Evolutionary conservation across 2,888 invertebrate species (phyloP), one percentile per base, ranked within the genome.

Genomic region (Drosophila buzzatii): DNA sequence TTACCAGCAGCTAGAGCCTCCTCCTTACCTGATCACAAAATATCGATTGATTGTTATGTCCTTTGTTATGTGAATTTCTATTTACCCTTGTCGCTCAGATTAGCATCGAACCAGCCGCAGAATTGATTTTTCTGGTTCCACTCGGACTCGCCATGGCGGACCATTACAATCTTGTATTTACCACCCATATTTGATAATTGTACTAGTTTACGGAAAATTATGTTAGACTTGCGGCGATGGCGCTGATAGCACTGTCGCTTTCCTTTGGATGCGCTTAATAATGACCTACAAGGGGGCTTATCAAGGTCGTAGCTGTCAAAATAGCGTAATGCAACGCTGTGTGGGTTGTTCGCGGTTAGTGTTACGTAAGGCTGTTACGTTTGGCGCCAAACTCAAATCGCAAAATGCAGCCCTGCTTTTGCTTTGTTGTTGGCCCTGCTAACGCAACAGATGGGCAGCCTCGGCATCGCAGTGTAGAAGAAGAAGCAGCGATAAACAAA

Each of bases 51-150:
- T n/a, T 44, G 27, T 27, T 35, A 39, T 42, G 59, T 58, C 31
- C 37, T 35, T 18, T 10, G 31, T 18, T 64, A 49, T 44, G 33
- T 20, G 20, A n/a, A 20, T 20, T 57, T 20, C 0, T 3, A 73
- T 89, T 92, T 92, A 96, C 96, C 96, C 93, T 96, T 95, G 70
- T 95, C 95, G 82, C 95, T 96, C 31, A 96, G 94, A 87, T 95
- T 94, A 75, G 96, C 96, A 89, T 96, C 96, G 82, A 93, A 96
- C 96, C 96, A 96, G 35, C 96, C 96, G 87, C 96, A 96, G 85
- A 96, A 96, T 33, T 95, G 94, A 93, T 96, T 96, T 88, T 96
- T 95, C 91, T 96, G 95, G 85, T 96, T 96, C 96, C 96, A 96
- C 92, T 96, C 96, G 85, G 96, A 96, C 93, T 96, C 96, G 70